Conservation (phyloP, 2,888 invertebrate species). For the Sphaerophoria rueppellii region DNA sequence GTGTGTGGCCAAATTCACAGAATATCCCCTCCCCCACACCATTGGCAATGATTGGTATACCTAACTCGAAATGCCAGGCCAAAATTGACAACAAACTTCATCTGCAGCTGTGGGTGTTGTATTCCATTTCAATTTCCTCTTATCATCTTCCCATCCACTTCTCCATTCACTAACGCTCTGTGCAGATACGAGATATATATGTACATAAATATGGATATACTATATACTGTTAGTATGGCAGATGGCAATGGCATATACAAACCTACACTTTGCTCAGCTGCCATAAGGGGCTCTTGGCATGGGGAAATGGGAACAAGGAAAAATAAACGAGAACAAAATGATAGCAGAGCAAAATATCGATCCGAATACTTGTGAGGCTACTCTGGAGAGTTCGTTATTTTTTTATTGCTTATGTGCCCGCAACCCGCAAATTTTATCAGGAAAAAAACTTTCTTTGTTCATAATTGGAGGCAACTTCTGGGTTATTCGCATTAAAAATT, state of each 20-base stretch:
- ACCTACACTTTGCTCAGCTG: conserved; percentile 7
- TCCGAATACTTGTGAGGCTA: conserved; percentile 61
- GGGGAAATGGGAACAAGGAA: conserved; percentile 26
- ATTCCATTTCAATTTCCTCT: conserved; percentile 52
- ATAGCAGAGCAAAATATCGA: conserved; percentile 56
- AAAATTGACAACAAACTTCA: conserved; percentile 68
- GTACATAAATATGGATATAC: background rate
- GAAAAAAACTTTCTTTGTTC: background rate
- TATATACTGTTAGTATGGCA: background rate
- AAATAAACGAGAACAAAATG: conserved; percentile 18
- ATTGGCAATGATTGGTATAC: conserved; percentile 47
- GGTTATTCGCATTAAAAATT: conserved; percentile 20
- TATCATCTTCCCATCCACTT: conserved; percentile 35
- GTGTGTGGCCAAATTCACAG: conserved; percentile 47
- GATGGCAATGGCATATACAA: conserved; percentile 21
- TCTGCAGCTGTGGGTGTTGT: conserved; percentile 57
- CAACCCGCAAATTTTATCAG: background rate
- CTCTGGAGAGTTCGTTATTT: conserved; percentile 41
- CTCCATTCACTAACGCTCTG: conserved; percentile 3
- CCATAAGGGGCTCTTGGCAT: conserved; percentile 34
- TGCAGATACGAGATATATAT: too few species aligned
- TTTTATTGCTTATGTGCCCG: conserved; percentile 7
- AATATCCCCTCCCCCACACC: conserved; percentile 34
- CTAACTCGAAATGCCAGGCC: conserved; percentile 54
- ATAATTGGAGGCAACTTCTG: conserved; percentile 11